A percentile compares a stretch with the other conserved stretches of the same genome.
These are phyloP conservation scores for Polymixis lichenea DNA, from an alignment of 2,888 invertebrate genomes.

Conservation along the genomic window DNA sequence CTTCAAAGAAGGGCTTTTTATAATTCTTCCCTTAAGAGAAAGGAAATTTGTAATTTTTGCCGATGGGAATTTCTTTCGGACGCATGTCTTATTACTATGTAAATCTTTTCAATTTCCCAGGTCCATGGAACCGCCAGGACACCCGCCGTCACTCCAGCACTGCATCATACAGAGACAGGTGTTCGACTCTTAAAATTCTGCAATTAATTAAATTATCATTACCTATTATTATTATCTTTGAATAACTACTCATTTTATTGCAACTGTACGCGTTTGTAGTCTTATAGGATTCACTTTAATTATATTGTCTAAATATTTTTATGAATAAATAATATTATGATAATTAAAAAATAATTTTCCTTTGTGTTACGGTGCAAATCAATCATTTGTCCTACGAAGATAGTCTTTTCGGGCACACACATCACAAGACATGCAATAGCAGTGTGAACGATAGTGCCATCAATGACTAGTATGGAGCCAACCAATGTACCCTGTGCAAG, in stretches of 20 bases:
- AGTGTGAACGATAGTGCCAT: too few relatives aligned
- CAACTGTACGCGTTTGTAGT: neutral
- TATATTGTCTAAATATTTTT: neutral
- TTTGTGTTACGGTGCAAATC: neutral
- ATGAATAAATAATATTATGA: conserved; percentile 12
- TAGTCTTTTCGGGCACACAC: neutral
- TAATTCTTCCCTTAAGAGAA: neutral
- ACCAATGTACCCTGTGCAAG: too few relatives aligned
- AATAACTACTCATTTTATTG: conserved; percentile 5
- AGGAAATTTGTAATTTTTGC: neutral
- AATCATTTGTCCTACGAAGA: neutral
- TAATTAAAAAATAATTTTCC: neutral
- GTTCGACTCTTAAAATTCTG: neutral
- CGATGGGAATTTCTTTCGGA: neutral
- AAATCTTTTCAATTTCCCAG: conserved; percentile 17
- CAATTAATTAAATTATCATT: neutral
- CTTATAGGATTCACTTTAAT: conserved; percentile 2
- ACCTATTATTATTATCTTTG: too few relatives aligned
- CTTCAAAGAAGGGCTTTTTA: neutral
- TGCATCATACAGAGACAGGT: conserved; percentile 37
- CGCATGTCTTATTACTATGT: neutral
- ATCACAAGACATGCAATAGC: neutral
- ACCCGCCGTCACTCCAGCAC: conserved; percentile 44
- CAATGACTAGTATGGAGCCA: too few relatives aligned
- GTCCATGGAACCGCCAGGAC: conserved; percentile 55